Evolutionary conservation across 1,140 invertebrate genomes (phyloP).

Genomic region (Caenorhabditis briggsae): DNA sequence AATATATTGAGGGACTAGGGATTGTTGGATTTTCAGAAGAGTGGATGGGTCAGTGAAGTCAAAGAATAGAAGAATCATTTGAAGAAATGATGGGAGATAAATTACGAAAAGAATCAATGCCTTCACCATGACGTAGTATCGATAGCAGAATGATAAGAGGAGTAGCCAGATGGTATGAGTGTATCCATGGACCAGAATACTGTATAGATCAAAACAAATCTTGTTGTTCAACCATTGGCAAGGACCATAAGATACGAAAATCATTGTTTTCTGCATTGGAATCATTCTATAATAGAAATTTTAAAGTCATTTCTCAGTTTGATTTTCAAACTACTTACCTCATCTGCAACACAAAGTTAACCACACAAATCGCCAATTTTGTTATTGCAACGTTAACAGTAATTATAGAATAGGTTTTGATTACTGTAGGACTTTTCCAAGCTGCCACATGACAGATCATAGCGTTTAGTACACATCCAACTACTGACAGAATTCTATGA

Average conservation of each 20-base stretch:
- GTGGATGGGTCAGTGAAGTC: background rate
- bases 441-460: conserved; percentile 16
- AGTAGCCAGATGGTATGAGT: conserved; percentile 16
- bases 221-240: conserved; percentile 15
- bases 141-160: background rate
- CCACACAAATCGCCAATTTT: conserved; percentile 6
- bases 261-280: conserved; percentile 22
- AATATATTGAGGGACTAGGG: conserved; percentile 53
- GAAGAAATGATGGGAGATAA: conserved; percentile 39
- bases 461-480: conserved; percentile 9
- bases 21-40: background rate
- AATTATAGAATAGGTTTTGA: conserved; percentile 48
- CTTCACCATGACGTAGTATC: background rate
- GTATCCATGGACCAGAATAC: background rate
- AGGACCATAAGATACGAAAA: conserved; percentile 49
- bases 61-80: conserved; percentile 43
- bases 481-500: background rate
- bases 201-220: conserved; percentile 42
- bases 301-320: background rate
- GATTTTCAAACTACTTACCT: background rate
- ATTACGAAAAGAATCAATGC: conserved; percentile 1
- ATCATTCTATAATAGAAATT: conserved; percentile 33
- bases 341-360: conserved; percentile 25
- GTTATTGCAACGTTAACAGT: conserved; percentile 51
- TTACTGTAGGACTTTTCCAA: conserved; percentile 35